Conservation (phyloP, 2,113 vertebrate genomes). For the Zeus faber region DNA sequence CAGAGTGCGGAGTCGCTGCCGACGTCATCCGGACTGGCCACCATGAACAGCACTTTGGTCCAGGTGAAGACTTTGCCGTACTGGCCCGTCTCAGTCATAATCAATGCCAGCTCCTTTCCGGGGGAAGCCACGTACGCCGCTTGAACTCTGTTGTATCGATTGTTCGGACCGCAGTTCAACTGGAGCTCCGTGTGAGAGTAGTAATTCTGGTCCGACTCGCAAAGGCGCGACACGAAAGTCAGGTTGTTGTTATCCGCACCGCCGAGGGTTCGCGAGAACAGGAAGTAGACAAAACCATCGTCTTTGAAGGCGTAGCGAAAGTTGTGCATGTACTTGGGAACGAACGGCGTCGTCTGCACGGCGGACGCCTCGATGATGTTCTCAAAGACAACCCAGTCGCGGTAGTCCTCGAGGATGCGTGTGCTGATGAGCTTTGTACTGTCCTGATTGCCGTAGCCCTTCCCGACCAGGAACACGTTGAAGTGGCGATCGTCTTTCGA, state of each 20-base stretch:
- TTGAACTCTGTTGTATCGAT: constrained; percentile 78
- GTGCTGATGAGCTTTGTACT: constrained; percentile 93
- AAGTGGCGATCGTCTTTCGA: constrained; percentile 8
- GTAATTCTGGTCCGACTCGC: constrained; percentile 83
- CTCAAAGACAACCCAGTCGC: constrained; percentile 87
- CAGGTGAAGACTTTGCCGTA: constrained; percentile 42
- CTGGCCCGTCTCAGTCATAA: constrained; percentile 52
- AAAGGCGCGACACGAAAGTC: constrained; percentile 87
- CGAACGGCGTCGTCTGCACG: constrained; percentile 79
- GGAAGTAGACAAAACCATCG: constrained; percentile 82
- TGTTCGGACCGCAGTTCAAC: constrained; percentile 72
- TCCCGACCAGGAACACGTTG: constrained; percentile 85
- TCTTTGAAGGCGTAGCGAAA: constrained; percentile 83
- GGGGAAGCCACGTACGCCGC: constrained; percentile 78
- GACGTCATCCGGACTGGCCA: constrained; percentile 80
- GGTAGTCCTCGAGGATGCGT: constrained; percentile 77
- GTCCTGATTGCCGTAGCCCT: constrained; percentile 87
- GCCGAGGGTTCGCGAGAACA: constrained; percentile 86
- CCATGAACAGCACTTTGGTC: constrained; percentile 80
- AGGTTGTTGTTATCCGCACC: constrained; percentile 76
- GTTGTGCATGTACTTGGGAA: constrained; percentile 75
- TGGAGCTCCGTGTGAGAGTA: constrained; percentile 94
- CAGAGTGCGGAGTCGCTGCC: constrained; percentile 77
- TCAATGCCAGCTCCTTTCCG: constrained; percentile 70
- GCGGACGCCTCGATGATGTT: constrained; percentile 83